phyloP scores from a whole-genome alignment of 2,797 vertebrate genomes.

The Hozukius guyotensis region DNA sequence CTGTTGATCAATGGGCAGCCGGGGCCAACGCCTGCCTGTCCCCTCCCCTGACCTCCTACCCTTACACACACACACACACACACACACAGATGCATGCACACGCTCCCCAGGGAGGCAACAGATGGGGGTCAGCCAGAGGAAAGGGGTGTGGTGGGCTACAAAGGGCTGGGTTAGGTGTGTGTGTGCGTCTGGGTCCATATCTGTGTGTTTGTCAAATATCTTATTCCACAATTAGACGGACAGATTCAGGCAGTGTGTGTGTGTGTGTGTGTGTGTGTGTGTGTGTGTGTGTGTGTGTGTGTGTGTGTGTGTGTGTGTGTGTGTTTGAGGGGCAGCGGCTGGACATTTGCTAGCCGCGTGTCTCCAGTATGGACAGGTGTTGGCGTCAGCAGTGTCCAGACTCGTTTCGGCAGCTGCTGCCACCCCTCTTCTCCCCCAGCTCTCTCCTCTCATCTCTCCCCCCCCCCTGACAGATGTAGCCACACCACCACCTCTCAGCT shows the following conservation, averaged over 20 bases:
- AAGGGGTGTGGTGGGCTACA: constrained; percentile 67
- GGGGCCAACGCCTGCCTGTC: constrained; percentile 81
- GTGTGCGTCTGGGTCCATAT: constrained; percentile 19
- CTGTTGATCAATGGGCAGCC: constrained; percentile 85
- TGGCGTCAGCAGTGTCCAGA: constrained; percentile 84
- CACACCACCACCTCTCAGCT: constrained; percentile 75
- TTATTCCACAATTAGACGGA: constrained; percentile 18
- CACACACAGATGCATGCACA: constrained; percentile 56
- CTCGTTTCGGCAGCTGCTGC: constrained; percentile 83
- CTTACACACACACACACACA: constrained; percentile 47
- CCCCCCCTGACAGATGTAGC: constrained; percentile 83
- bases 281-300: constrained; percentile 24
- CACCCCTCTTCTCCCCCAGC: constrained; percentile 53
- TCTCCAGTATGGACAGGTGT: constrained; percentile 86
- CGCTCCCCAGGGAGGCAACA: constrained; percentile 81
- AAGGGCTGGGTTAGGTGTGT: constrained; percentile 72
- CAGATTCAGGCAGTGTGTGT: constrained; percentile 2
- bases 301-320: constrained; percentile 11
- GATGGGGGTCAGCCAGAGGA: constrained; percentile 85
- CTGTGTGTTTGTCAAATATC: constrained; percentile 24
- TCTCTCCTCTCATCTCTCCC: constrained; percentile 54
- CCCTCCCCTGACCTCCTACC: constrained; percentile 73
- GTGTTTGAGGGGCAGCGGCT: constrained; percentile 56
- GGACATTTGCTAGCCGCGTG: constrained; percentile 83
- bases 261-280: constrained; percentile 22